These are phyloP conservation scores for Harpagifer antarcticus DNA, from an alignment of 2,797 vertebrate species.

Conservation along the genomic window DNA sequence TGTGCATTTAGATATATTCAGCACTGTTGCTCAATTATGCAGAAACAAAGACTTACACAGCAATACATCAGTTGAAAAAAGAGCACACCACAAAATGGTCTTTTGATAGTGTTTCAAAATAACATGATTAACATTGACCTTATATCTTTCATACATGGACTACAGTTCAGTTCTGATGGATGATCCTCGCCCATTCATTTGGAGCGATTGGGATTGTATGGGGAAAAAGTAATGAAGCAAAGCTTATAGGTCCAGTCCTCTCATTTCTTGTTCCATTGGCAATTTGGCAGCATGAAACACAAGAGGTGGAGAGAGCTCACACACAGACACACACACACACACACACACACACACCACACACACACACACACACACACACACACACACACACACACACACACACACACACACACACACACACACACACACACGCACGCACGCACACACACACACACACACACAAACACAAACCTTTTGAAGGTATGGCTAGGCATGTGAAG, in stretches of 20 bases:
- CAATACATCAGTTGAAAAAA: conserved; percentile 2
- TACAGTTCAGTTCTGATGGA: conserved; percentile 39
- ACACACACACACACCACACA: conserved; percentile 16
- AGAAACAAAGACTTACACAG: neutral
- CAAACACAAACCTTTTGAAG: conserved; percentile 26
- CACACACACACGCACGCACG: conserved; percentile 1
- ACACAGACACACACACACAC: conserved; percentile 14
- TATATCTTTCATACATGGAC: conserved; percentile 28
- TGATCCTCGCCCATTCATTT: conserved; percentile 43
- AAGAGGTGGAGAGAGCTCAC: conserved; percentile 31
- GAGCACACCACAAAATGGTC: neutral
- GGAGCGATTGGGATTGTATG: conserved; percentile 40
- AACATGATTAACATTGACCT: neutral
- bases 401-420: conserved; percentile 14
- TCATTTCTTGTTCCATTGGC: conserved; percentile 56
- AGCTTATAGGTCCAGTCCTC: conserved; percentile 53
- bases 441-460: neutral
- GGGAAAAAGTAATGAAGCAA: conserved; percentile 62
- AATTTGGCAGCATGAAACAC: conserved; percentile 71
- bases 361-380: conserved; percentile 10
- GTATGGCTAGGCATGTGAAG: conserved; percentile 9
- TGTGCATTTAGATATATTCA: conserved; percentile 21
- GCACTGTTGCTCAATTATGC: neutral
- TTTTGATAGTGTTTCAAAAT: neutral
- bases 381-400: conserved; percentile 16